Evolutionary conservation across 1,140 invertebrate genomes (phyloP), one percentile per base, ranked within the genome.

Genomic region (Saccostrea cuccullata): DNA sequence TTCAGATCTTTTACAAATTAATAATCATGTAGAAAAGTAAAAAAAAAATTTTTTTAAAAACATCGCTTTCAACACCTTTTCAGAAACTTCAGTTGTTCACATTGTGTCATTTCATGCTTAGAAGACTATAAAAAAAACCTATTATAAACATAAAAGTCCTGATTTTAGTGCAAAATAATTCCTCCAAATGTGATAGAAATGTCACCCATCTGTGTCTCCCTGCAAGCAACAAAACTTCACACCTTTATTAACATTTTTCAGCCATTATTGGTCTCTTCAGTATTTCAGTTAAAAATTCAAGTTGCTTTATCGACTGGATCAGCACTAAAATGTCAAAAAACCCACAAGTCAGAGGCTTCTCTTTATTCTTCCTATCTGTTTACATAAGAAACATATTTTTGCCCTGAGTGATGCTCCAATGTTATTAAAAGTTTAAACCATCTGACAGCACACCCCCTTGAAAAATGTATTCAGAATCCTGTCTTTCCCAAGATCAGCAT

Each of bases 361-460:
- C 30, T 30, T 30, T 17, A 15, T 36, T 30, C 70, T 30, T 36
- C 30, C 30, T 77, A 77, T 77, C 70, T 30, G 70, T 77, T 77
- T 77, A 77, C 70, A 77, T 77, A 77, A 30, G 70, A 77, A 77
- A 77, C 70, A 77, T 77, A 77, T 77, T 64, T 64, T n/a, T 64
- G n/a, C 58, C n/a, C 17, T 64, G 58, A 64, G 58, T 64, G 58
- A 64, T 77, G 70, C 26, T 30, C 70, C 70, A 77, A 77, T 5
- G 26, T 77, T 40, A 77, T 77, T 30, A 77, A 47, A 47, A 73
- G 70, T 77, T 77, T 77, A 77, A 77, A 77, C 23, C 30, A 77
- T 77, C 70, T 77, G 70, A 77, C 70, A 77, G 70, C 70, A 77
- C 23, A 77, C 70, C 26, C 23, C 26, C 23, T 77, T 77, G 70